A percentile compares a stretch with the other conserved stretches of the same genome.
phyloP scores from a whole-genome alignment of 1,140 invertebrate genomes.

The Calliopsis andreniformis region DNA sequence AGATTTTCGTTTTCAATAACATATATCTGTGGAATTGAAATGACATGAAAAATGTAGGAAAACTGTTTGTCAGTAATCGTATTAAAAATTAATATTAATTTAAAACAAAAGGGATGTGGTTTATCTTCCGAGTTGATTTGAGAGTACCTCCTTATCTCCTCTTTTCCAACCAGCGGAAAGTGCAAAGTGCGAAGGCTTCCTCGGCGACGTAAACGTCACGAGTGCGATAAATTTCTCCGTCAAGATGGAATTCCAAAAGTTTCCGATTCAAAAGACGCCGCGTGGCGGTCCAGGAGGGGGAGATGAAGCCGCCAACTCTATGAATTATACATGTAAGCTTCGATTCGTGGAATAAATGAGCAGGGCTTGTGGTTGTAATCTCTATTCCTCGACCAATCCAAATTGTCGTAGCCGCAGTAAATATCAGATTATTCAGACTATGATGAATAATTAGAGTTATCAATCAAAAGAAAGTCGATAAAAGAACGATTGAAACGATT shows the following conservation, averaged over 20 bases:
- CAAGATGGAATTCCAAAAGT: constrained; percentile 74
- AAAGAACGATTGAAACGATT: constrained; percentile 64
- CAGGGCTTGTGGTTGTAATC: constrained; percentile 64
- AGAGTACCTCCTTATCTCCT: background rate
- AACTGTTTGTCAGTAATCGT: no score
- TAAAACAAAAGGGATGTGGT: constrained; percentile 49
- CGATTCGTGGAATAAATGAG: constrained; percentile 80
- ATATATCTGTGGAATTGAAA: no score
- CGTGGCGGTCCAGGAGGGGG: constrained; percentile 4
- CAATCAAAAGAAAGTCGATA: constrained; percentile 63
- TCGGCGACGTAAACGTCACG: constrained; percentile 71
- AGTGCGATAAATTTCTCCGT: constrained; percentile 77
- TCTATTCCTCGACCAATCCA: constrained; percentile 66
- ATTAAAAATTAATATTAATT: constrained; percentile 63
- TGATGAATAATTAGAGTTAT: constrained; percentile 66
- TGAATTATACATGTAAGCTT: constrained; percentile 81
- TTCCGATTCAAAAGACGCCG: constrained; percentile 76
- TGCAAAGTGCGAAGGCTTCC: constrained; percentile 53
- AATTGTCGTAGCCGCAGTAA: constrained; percentile 61
- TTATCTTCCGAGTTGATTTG: background rate
- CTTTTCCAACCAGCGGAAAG: background rate
- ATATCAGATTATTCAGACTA: constrained; percentile 64
- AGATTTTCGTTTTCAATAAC: no score
- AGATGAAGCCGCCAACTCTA: constrained; percentile 57
- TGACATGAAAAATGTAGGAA: no score